These are phyloP conservation scores for Bombus pascuorum DNA, from an alignment of 1,140 invertebrate species.

Conservation along the genomic window DNA sequence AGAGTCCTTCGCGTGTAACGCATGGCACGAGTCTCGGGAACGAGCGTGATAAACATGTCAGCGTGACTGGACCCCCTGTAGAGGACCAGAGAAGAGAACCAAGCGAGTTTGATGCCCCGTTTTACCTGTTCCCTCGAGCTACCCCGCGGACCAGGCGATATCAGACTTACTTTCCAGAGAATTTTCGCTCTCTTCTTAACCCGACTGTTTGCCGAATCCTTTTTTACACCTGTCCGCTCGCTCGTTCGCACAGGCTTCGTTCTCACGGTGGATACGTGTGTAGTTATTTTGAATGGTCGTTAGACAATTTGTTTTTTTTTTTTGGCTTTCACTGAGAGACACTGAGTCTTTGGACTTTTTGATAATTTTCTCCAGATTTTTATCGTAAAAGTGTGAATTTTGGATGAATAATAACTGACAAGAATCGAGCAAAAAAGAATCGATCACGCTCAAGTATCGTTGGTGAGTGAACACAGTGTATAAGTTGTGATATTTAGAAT, in stretches of 20 bases:
- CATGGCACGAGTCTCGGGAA: conserved; percentile 66
- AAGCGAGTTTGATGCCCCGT: conserved; percentile 65
- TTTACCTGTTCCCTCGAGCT: conserved; percentile 51
- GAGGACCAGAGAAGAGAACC: conserved; percentile 47
- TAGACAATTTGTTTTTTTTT: too few species aligned
- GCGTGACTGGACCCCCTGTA: conserved; percentile 70
- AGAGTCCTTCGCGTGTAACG: conserved; percentile 59
- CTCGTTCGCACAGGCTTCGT: neutral
- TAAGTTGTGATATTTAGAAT: too few species aligned
- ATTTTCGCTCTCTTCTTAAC: conserved; percentile 7
- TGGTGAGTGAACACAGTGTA: too few species aligned
- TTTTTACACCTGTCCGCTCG: conserved; percentile 32
- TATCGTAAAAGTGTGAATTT: too few species aligned
- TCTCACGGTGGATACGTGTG: conserved; percentile 10
- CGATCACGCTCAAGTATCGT: too few species aligned
- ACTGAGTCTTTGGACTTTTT: too few species aligned
- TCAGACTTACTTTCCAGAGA: conserved; percentile 33
- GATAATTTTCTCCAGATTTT: too few species aligned
- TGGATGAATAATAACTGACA: too few species aligned
- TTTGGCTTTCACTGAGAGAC: too few species aligned
- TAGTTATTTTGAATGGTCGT: neutral
- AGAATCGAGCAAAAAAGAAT: too few species aligned
- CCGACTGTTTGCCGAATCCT: neutral
- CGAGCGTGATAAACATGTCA: conserved; percentile 72
- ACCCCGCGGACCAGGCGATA: conserved; percentile 1